Evolutionary conservation across 1,140 invertebrate genomes (phyloP), one percentile per base, ranked within the genome.

Genomic region (Drosophila simulans): DNA sequence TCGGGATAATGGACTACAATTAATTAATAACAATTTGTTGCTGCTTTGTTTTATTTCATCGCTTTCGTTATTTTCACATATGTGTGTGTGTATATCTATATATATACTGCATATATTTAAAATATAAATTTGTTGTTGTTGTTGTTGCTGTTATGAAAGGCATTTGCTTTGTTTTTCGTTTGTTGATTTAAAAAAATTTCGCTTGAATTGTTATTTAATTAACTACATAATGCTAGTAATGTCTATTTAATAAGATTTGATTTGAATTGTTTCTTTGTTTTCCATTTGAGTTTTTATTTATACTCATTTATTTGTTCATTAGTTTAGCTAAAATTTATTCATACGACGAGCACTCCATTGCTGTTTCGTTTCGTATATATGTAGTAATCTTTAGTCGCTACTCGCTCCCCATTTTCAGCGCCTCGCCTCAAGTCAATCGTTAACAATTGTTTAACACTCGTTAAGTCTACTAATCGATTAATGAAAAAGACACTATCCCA

Each of bases 211-310:
- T 81, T 86, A 69, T 72, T 76, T 51, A 51, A 77, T 81, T 81
- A 90, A 49, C 80, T 89, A 90, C 80, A 77, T 85, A 86, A 90
- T 88, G 62, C 63, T 80, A 80, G 53, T 69, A 79, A 85, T 84
- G 63, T 77, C 56, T 85, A 85, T 83, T 74, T 74, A 77, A 77
- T 77, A 88, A 88, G 75, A 86, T 86, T 86, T 88, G 83, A 86
- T 88, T 86, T 66, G 73, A 88, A 88, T 86, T 83, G 62, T 79
- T 51, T 81, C 63, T 69, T 75, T 63, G 43, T 70, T 64, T 65
- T 37, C 74, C 66, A 77, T 49, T 77, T 82, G 45, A 69, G 68
- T 78, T 76, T 76, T 53, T 39, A 48, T 77, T 88, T 40, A 73
- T 73, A 17, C 63, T 46, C 48, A 20, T 48, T n/a, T 40, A 13